Evolutionary conservation across 1,140 invertebrate genomes (phyloP).

Genomic region (Meloidogyne exigua): DNA sequence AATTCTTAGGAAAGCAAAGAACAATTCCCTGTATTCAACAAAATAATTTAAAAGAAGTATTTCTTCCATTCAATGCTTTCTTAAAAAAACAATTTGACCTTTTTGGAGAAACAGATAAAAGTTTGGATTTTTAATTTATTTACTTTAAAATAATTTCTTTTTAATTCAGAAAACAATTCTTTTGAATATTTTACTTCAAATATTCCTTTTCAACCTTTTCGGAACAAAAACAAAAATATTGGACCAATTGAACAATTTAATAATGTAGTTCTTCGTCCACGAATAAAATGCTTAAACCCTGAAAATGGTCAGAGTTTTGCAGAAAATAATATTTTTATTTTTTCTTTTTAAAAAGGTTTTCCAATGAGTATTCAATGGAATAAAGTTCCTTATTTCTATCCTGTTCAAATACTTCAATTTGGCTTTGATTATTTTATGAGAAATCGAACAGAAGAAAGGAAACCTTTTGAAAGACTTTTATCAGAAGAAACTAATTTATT

Average conservation of each 20-base stretch:
- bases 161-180: not conserved
- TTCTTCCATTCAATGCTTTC: not conserved
- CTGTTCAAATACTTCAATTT: conserved; percentile 96
- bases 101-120: not conserved
- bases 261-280: not conserved
- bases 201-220: too few species aligned
- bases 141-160: not conserved
- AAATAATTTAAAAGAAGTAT: conserved; percentile 2
- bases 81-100: not conserved
- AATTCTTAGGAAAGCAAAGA: not conserved
- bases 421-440: conserved; percentile 82
- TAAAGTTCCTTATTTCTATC: conserved; percentile 79
- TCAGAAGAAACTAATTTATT: not conserved
- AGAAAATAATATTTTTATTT: not conserved
- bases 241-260: not conserved
- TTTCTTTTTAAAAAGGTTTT: conserved; percentile 48
- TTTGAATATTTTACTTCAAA: conserved; percentile 3
- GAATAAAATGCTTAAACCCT: not conserved
- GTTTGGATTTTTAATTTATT: not conserved
- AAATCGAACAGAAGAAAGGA: conserved; percentile 14
- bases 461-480: not conserved
- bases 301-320: not conserved
- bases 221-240: not conserved
- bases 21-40: not conserved
- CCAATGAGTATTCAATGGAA: conserved; percentile 92